Evolutionary conservation across 2,888 invertebrate species (phyloP).

Genomic region (Dicyrtomina minuta): DNA sequence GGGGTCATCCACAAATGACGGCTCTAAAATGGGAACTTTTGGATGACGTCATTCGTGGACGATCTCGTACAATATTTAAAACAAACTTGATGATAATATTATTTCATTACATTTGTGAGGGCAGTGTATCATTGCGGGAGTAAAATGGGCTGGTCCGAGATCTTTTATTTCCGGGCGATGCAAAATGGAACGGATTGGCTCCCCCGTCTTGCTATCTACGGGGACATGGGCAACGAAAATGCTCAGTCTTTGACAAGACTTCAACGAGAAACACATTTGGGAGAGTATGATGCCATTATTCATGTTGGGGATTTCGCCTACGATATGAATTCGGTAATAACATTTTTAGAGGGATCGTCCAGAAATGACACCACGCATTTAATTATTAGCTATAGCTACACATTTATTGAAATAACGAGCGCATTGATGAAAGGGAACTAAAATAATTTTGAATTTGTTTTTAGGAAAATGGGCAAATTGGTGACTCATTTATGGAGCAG

Average conservation of each 20-base stretch:
- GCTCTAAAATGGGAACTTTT: too few species aligned
- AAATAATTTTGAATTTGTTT: too few species aligned
- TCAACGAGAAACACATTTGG: conserved; percentile 78
- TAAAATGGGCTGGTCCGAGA: conserved; percentile 74
- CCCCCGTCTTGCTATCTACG: conserved; percentile 81
- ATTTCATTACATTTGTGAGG: too few species aligned
- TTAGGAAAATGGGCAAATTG: conserved; percentile 72
- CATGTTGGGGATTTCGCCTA: conserved; percentile 96
- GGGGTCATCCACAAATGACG: too few species aligned
- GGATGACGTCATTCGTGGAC: too few species aligned
- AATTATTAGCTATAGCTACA: too few species aligned
- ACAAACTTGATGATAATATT: too few species aligned
- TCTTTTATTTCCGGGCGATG: conserved; percentile 76
- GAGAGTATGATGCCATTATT: conserved; percentile 79
- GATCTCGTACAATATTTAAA: too few species aligned
- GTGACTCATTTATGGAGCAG: conserved; percentile 91
- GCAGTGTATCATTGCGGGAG: conserved; percentile 80
- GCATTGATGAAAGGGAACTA: too few species aligned
- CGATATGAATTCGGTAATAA: conserved; percentile 74
- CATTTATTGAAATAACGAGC: too few species aligned
- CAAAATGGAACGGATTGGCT: conserved; percentile 69
- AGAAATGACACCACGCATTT: too few species aligned
- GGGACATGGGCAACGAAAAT: conserved; percentile 92
- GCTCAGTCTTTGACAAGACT: conserved; percentile 81
- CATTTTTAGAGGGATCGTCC: too few species aligned